phyloP scores from a whole-genome alignment of 2,888 invertebrate species.

The Nephrotoma flavescens region DNA sequence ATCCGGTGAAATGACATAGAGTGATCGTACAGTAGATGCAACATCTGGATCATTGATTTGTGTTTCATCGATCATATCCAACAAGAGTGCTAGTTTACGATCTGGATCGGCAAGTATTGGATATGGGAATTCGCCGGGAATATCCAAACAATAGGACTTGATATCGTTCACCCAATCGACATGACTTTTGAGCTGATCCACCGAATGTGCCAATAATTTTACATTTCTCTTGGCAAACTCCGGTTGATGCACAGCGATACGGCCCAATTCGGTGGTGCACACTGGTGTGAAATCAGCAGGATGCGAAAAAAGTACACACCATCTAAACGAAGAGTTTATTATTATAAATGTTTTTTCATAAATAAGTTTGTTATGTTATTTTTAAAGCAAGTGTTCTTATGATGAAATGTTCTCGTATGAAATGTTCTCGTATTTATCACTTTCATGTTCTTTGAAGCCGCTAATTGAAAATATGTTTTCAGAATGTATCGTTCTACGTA shows the following conservation, averaged over 20 bases:
- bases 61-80: slow-evolving; percentile 68
- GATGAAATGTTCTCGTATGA: too few relatives aligned
- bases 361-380: neutral
- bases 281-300: slow-evolving; percentile 84
- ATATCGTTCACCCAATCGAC: slow-evolving; percentile 65
- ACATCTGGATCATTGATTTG: slow-evolving; percentile 48
- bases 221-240: slow-evolving; percentile 56
- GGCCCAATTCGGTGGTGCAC: slow-evolving; percentile 74
- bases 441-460: too few relatives aligned
- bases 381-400: neutral
- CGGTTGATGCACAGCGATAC: slow-evolving; percentile 51
- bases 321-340: slow-evolving; percentile 34
- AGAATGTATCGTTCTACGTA: too few relatives aligned
- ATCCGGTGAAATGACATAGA: slow-evolving; percentile 70
- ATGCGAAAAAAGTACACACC: slow-evolving; percentile 80
- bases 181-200: slow-evolving; percentile 59
- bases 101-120: slow-evolving; percentile 69
- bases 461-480: too few relatives aligned
- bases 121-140: slow-evolving; percentile 59
- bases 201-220: slow-evolving; percentile 67
- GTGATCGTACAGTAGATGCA: slow-evolving; percentile 56
- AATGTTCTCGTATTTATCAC: too few relatives aligned
- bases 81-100: slow-evolving; percentile 50
- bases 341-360: neutral
- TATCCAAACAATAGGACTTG: slow-evolving; percentile 52